Conservation (phyloP, 2,888 invertebrate species). For the Drosophila putrida region DNA sequence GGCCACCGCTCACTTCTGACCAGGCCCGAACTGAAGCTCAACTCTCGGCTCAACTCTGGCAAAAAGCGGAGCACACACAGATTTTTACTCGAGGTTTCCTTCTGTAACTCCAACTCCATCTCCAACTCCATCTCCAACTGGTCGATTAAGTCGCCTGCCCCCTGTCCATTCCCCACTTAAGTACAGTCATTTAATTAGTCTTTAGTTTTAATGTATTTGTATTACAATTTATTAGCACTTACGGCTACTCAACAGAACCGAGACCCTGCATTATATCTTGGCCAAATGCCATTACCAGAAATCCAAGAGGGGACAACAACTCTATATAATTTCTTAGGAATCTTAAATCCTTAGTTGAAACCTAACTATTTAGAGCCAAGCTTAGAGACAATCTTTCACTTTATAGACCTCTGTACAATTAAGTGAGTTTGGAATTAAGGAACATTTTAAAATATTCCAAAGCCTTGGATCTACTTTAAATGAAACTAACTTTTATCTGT, state of each 20-base stretch:
- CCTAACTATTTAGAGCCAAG: background rate
- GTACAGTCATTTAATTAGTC: conserved; percentile 80
- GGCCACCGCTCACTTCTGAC: conserved; percentile 33
- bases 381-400: conserved; percentile 20
- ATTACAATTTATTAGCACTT: conserved; percentile 80
- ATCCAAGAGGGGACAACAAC: conserved; percentile 6
- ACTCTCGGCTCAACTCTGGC: conserved; percentile 17
- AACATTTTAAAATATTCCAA: background rate
- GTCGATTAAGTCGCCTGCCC: conserved; percentile 70
- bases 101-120: conserved; percentile 1
- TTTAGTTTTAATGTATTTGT: conserved; percentile 80
- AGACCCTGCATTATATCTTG: conserved; percentile 12
- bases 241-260: conserved; percentile 43
- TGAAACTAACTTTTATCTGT: conserved; percentile 7
- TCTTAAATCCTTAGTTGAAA: background rate
- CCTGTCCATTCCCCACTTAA: conserved; percentile 65
- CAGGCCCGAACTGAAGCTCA: conserved; percentile 24
- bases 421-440: background rate
- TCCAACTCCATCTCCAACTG: conserved; percentile 14
- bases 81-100: conserved; percentile 14
- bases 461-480: conserved; percentile 3
- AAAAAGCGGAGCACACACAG: conserved; percentile 68
- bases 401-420: background rate
- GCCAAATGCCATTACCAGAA: conserved; percentile 45
- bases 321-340: conserved; percentile 1